phyloP scores from a whole-genome alignment of 1,140 invertebrate species.

The Trigoniulus corallinus region DNA sequence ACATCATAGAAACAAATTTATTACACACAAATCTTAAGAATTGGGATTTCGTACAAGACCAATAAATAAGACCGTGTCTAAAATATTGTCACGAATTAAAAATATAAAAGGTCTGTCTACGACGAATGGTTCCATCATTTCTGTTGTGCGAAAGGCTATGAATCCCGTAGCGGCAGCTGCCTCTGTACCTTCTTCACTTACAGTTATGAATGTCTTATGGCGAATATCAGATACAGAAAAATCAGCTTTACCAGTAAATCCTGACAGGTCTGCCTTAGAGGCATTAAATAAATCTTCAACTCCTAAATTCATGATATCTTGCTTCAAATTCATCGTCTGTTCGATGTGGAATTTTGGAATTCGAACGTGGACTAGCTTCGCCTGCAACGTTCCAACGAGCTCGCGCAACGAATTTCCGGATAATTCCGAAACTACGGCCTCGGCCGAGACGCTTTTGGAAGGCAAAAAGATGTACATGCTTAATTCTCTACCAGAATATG shows the following conservation, averaged over 20 bases:
- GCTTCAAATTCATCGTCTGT: constrained; percentile 40
- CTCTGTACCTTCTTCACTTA: constrained; percentile 61
- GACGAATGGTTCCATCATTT: constrained; percentile 38
- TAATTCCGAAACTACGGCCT: not conserved
- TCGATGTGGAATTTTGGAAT: constrained; percentile 64
- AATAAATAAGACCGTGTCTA: constrained; percentile 48
- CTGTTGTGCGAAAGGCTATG: not conserved
- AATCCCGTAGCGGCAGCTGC: constrained; percentile 39
- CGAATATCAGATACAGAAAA: constrained; percentile 37
- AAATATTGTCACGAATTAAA: constrained; percentile 55
- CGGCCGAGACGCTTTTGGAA: not conserved
- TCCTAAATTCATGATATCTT: constrained; percentile 41
- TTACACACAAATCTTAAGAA: not conserved
- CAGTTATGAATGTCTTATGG: constrained; percentile 62
- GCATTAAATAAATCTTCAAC: constrained; percentile 45
- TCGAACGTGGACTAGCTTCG: constrained; percentile 34
- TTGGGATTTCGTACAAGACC: constrained; percentile 24
- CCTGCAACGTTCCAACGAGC: not conserved
- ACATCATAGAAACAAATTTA: too few species aligned
- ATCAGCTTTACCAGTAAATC: constrained; percentile 31
- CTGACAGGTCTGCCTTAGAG: constrained; percentile 38
- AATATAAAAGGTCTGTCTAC: constrained; percentile 59
- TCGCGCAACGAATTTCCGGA: not conserved
- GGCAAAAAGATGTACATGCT: constrained; percentile 25
- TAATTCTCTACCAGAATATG: constrained; percentile 37